Evolutionary conservation across 2,113 vertebrate genomes (phyloP).

Genomic region (Podarcis cretensis): DNA sequence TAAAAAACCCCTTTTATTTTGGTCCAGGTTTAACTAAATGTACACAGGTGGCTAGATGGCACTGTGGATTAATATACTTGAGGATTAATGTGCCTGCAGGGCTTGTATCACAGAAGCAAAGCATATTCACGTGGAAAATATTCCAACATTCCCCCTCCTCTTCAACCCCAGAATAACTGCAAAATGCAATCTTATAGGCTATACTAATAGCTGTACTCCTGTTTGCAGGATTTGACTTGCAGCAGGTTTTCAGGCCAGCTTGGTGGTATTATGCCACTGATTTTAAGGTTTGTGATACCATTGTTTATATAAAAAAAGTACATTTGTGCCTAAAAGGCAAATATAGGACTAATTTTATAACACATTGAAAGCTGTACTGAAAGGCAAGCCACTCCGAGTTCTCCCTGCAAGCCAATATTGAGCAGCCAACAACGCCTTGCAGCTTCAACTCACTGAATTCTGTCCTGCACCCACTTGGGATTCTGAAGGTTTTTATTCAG

Average conservation of each 20-base stretch:
- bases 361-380: neutral
- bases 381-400: neutral
- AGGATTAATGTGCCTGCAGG: slow-evolving; percentile 63
- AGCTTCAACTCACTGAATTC: neutral
- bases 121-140: slow-evolving; percentile 33
- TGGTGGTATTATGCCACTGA: neutral
- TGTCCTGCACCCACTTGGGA: neutral
- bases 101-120: slow-evolving; percentile 49
- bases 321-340: neutral
- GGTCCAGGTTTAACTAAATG: slow-evolving; percentile 64
- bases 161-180: neutral
- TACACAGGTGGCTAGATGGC: slow-evolving; percentile 71
- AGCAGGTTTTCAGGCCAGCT: neutral
- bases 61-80: slow-evolving; percentile 72
- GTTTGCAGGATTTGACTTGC: neutral
- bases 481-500: neutral
- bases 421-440: neutral
- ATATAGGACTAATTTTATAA: neutral
- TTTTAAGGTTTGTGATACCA: neutral
- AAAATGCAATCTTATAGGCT: neutral
- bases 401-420: neutral
- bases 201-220: slow-evolving; percentile 19
- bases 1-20: slow-evolving; percentile 23
- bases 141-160: neutral
- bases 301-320: neutral